Base-by-base conservation (phyloP, 1,140 invertebrate species). In the Oncopeltus fasciatus region DNA sequence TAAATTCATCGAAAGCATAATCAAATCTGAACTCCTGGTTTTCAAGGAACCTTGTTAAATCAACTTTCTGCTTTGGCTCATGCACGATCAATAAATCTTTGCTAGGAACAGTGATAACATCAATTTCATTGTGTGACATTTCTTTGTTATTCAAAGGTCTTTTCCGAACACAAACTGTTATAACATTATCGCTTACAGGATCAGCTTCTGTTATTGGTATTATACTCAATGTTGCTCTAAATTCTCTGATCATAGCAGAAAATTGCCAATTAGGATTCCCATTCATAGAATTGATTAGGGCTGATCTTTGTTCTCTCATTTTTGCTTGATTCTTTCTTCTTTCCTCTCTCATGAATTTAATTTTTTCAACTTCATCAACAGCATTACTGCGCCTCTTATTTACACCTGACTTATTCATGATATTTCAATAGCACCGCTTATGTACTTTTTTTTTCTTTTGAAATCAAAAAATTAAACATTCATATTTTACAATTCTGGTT, bases 21-120 rank as follows among this genome's bases (percentile, higher is more conserved):
- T 99, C 96, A 75, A 98, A 99, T 68, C 95, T 81, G 74, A 99
- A 99, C 68, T 89, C 84, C 74, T 98, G 95, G 75, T 99, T 99
- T 74, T 99, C 97, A 49, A 99, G 78, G 77, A 92, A 99, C 76
- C 98, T 98, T 2, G 96, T 99, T 57, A 99, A 79, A 77, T 99
- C 96, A 53, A 98, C 95, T 78, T 99, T 99, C 59, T 85, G 83
- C 75, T 95, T 96, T 2, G 95, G 95, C 78, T 99, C 95, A 77
- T 99, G 97, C 1, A 99, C 91, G 65, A 97, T 85, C 70, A 97
- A 85, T 71, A 90, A 85, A 74, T 98, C 91, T 75, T 93, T 95
- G 65, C 86, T 92, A 9, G 95, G 92, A 66, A 98, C 88, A 63
- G 92, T 97, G 65, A 99, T 88, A 20, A 99, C 95, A 75, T 98